These are phyloP conservation scores for Diadegma fenestrale DNA, from an alignment of 2,888 invertebrate genomes.

Conservation along the genomic window DNA sequence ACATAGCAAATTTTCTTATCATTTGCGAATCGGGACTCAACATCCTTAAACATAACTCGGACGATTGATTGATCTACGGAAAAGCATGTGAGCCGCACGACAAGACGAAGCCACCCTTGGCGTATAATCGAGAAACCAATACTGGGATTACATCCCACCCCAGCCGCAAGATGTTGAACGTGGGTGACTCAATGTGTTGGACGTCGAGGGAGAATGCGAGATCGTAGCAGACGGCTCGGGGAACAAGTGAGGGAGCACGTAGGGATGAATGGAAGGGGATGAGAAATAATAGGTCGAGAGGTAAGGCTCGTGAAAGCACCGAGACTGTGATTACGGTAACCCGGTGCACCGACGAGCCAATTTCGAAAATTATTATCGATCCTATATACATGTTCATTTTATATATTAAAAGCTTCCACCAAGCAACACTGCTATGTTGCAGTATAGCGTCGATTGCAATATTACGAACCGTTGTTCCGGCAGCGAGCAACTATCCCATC, in stretches of 20 bases:
- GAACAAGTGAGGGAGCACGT: not conserved
- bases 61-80: constrained; percentile 41
- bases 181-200: constrained; percentile 38
- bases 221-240: not conserved
- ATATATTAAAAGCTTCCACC: constrained; percentile 22
- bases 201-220: constrained; percentile 30
- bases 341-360: constrained; percentile 39
- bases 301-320: constrained; percentile 33
- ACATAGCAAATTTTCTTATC: no score
- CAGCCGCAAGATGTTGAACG: constrained; percentile 36
- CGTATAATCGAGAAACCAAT: constrained; percentile 31
- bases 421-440: constrained; percentile 22
- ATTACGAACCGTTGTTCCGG: constrained; percentile 31
- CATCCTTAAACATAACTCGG: not conserved
- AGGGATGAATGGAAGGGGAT: constrained; percentile 15
- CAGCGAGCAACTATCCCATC: constrained; percentile 15
- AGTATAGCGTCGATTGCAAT: constrained; percentile 25
- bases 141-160: constrained; percentile 51
- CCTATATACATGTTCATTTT: constrained; percentile 23
- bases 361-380: constrained; percentile 61
- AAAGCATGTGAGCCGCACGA: constrained; percentile 22
- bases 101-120: constrained; percentile 19
- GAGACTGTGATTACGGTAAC: constrained; percentile 55
- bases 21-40: no score
- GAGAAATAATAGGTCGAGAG: constrained; percentile 29